Evolutionary conservation across 1,140 invertebrate species (phyloP).

Genomic region (Paraescarpia echinospica): DNA sequence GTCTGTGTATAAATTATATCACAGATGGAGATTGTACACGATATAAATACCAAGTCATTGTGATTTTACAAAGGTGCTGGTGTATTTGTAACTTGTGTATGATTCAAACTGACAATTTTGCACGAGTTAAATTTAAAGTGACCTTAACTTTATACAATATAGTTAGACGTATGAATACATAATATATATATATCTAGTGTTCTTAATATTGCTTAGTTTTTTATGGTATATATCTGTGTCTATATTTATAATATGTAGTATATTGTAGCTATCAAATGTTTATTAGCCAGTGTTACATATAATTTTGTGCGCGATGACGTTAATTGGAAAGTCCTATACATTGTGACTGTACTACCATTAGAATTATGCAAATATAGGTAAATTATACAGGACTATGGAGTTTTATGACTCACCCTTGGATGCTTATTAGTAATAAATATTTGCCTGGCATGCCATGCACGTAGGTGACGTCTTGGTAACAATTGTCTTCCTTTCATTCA

Average conservation of each 20-base stretch:
- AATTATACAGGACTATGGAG: background rate
- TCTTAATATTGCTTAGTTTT: constrained; percentile 6
- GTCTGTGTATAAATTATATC: background rate
- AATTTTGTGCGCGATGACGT: background rate
- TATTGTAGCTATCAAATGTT: background rate
- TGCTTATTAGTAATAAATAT: constrained; percentile 15
- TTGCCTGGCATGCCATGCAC: background rate
- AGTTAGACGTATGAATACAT: background rate
- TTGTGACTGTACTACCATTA: background rate
- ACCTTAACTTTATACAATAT: background rate
- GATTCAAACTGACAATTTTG: background rate
- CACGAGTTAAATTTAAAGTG: background rate
- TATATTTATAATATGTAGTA: background rate
- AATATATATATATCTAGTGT: background rate
- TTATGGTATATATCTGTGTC: constrained; percentile 6
- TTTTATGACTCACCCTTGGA: constrained; percentile 2
- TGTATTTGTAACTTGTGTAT: background rate
- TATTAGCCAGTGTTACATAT: background rate
- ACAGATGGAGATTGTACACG: background rate
- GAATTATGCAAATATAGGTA: background rate
- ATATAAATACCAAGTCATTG: background rate
- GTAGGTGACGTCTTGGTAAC: background rate
- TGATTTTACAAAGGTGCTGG: background rate
- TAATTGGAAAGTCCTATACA: background rate
- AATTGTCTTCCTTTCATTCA: background rate